phyloP scores from a whole-genome alignment of 2,797 vertebrate species.

The Amniataba percoides region DNA sequence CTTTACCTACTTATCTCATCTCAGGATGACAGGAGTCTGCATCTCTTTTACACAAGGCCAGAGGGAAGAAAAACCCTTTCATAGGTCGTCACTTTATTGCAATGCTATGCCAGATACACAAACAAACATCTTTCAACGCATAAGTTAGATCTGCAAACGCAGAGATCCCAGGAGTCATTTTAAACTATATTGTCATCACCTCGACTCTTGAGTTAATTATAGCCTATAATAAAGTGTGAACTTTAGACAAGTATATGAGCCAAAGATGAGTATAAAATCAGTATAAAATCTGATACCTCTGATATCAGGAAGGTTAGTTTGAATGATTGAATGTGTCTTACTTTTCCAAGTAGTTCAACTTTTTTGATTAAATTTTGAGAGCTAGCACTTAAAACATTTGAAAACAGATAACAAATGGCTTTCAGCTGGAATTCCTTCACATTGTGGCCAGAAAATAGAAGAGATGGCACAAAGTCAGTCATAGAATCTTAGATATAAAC shows the following conservation, averaged over 20 bases:
- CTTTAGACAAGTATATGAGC: neutral
- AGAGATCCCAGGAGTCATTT: neutral
- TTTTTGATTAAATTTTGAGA: conserved; percentile 9
- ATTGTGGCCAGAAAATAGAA: conserved; percentile 24
- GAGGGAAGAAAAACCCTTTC: neutral
- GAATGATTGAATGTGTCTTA: conserved; percentile 5
- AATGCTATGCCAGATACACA: neutral
- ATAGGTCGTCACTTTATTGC: neutral
- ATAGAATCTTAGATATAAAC: conserved; percentile 24
- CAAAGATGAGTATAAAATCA: conserved; percentile 22
- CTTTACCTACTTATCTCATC: neutral
- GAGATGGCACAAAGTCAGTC: conserved; percentile 36
- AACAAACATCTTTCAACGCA: neutral
- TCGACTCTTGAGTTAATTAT: conserved; percentile 2
- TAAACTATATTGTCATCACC: neutral
- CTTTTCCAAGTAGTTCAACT: conserved; percentile 7
- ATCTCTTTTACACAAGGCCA: neutral
- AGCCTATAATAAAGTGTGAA: neutral
- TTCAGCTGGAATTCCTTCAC: conserved; percentile 10
- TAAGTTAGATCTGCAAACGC: neutral
- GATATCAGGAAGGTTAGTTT: neutral
- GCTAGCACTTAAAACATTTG: neutral
- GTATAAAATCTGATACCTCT: neutral
- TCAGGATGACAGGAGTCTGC: neutral
- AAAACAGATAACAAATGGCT: conserved; percentile 9